Evolutionary conservation across 2,888 invertebrate genomes (phyloP), one percentile per base, ranked within the genome.

Genomic region (Plutella xylostella): DNA sequence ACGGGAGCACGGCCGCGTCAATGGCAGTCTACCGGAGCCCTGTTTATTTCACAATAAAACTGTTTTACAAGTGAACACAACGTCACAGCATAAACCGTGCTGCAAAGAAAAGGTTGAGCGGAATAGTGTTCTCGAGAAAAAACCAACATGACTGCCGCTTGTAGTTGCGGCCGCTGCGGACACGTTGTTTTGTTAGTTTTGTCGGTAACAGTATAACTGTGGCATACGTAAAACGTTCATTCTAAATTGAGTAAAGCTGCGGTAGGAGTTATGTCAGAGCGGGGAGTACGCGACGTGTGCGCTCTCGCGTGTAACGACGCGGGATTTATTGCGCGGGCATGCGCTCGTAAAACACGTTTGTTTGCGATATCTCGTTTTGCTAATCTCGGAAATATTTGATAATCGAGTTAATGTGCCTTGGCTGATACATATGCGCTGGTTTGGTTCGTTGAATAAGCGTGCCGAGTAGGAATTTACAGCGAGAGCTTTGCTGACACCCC

Each of bases 21-120:
- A 70, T 68, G 67, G 56, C 48, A 58, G 62, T 62, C 65, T 67
- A 52, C 52, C 53, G 54, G 56, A 53, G 55, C 55, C 56, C 58
- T 65, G 65, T 70, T 70, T 69, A 72, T 63, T 60, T 51, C 58
- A 62, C 66, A 64, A 67, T 72, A 72, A 70, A 69, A 65, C 59
- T 58, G 61, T 56, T 71, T 70, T 69, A 72, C 63, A 65, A 65
- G 56, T 55, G 58, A 22, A 22, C 22, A 39, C 39, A 53, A 55
- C 54, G 56, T 60, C 53, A 39, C 25, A n/a, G n/a, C 39, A 25
- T 15, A 17, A 25, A 22, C 22, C 39, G 39, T 39, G 39, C 39
- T n/a, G 18, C n/a, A 20, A 17, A 20, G 18, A 19, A 17, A 20
- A 37, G 19, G n/a, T n/a, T n/a, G n/a, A n/a, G n/a, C n/a, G n/a